Conservation (phyloP, 1,140 invertebrate species). For the Cardiocondyla obscurior region DNA sequence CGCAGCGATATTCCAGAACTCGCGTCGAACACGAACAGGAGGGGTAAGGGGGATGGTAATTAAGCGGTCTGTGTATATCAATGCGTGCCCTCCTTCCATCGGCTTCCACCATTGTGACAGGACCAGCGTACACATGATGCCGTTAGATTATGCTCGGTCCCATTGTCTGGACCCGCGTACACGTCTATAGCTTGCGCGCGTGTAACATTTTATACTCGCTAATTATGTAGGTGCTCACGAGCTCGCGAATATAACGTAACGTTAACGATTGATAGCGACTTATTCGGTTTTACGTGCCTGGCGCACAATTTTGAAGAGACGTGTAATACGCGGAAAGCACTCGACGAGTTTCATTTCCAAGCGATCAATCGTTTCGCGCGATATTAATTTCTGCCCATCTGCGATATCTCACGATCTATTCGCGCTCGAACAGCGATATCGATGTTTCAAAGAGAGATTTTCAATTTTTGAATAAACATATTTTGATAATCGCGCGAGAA, state of each 20-base stretch:
- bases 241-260: not conserved
- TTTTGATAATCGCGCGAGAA: not conserved
- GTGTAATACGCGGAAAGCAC: not conserved
- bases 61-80: conserved; percentile 52
- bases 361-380: not conserved
- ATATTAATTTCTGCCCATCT: conserved; percentile 13
- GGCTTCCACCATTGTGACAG: conserved; percentile 22
- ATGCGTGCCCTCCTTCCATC: not conserved
- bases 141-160: conserved; percentile 44
- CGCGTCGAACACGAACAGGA: conserved; percentile 25
- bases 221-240: not conserved
- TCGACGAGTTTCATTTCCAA: not conserved
- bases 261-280: not conserved
- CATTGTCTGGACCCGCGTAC: conserved; percentile 5
- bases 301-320: not conserved
- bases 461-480: not conserved
- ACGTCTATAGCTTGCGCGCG: not conserved
- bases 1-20: conserved; percentile 40
- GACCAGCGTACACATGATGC: conserved; percentile 17
- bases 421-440: not conserved
- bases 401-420: conserved; percentile 1
- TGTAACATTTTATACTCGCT: conserved; percentile 16
- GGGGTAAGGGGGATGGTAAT: conserved; percentile 29
- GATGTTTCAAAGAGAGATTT: not conserved
- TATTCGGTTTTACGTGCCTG: not conserved